Evolutionary conservation across 2,797 vertebrate species (phyloP), one percentile per base, ranked within the genome.

Genomic region (Tympanoctomys barrerae): DNA sequence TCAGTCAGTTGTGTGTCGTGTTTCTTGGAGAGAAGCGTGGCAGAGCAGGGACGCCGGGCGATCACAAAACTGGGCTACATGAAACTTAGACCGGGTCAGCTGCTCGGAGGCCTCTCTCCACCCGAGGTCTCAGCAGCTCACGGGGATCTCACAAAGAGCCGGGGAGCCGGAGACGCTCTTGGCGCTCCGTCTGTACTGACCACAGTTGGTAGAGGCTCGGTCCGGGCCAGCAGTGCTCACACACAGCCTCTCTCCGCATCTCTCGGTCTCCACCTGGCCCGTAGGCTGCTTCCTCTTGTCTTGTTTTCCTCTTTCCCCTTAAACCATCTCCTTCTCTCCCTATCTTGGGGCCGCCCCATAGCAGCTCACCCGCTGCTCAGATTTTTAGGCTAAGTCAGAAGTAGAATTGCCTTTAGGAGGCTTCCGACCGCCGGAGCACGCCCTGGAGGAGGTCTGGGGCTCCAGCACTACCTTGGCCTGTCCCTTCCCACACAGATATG

Each of bases 51-150:
- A 16, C n/a, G 1, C 21, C 5, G 13, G 39, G 79, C 31, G 16
- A 3, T 0, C 3, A 3, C 83, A 16, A 49, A 64, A 22, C 26
- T 33, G 4, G 0, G 39, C 10, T 31, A 33, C 22, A 4, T 0
- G 0, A 13, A 5, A 84, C 14, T 31, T 4, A 28, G 5, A 13
- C 19, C 18, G 31, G 61, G 59, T 36, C 80, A 18, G 73, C 57
- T 52, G 0, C 66, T 54, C 36, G 21, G 12, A n/a, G 80, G 49
- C 83, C 39, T 59, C 64, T 31, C 66, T 62, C 42, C 33, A 33
- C 2, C 33, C 80, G 4, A 39, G 18, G 33, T 5, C 79, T 26
- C 6, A 0, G 16, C 10, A 59, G 78, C 3, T 16, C 81, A 31
- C 39, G 4, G 14, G n/a, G 12, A 13, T 2, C 59, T 33, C 39